Conservation (phyloP, 2,113 vertebrate species). For the Tragulus kanchil region DNA sequence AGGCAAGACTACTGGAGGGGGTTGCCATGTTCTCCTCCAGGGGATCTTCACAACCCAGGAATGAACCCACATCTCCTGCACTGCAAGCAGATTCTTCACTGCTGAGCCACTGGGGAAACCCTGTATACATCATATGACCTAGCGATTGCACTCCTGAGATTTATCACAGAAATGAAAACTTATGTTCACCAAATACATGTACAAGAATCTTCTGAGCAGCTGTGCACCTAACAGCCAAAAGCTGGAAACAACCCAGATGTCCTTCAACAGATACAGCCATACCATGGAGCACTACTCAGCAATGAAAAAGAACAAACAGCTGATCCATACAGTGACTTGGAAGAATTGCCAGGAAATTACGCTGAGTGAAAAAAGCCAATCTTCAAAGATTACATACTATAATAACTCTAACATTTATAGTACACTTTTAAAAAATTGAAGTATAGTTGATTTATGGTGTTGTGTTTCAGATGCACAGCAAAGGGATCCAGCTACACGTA, state of each 20-base stretch:
- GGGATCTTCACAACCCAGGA: not conserved
- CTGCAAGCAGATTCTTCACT: not conserved
- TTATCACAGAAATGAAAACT: not conserved
- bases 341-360: not conserved
- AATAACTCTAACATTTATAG: not conserved
- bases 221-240: not conserved
- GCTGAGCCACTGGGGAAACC: not conserved
- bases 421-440: not conserved
- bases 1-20: not conserved
- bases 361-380: not conserved
- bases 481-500: not conserved
- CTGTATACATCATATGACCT: not conserved
- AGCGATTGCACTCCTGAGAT: not conserved
- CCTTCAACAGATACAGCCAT: not conserved
- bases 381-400: not conserved
- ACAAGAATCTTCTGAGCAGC: not conserved
- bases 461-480: not conserved
- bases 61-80: not conserved
- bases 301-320: not conserved
- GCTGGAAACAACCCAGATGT: not conserved
- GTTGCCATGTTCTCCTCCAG: not conserved
- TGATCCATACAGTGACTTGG: not conserved
- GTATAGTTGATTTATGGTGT: not conserved
- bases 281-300: not conserved
- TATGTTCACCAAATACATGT: not conserved